Conservation (phyloP, 1,140 invertebrate species). For the Trypoxylus dichotomus region DNA sequence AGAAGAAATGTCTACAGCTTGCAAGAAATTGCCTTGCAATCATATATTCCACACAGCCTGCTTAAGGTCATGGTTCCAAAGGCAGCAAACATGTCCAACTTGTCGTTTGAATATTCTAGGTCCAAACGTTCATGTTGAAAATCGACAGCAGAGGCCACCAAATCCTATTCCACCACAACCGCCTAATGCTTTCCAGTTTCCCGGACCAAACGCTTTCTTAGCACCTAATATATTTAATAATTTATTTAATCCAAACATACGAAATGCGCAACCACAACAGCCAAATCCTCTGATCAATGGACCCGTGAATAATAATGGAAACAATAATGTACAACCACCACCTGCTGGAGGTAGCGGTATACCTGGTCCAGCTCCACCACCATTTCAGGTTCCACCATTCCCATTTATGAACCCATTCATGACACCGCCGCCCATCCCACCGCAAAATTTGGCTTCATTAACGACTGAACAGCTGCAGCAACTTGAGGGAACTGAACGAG, state of each 20-base stretch:
- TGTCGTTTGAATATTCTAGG: constrained; percentile 94
- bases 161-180: constrained; percentile 42
- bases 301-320: constrained; percentile 35
- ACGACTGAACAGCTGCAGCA: constrained; percentile 79
- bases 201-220: constrained; percentile 39
- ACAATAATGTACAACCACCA: constrained; percentile 33
- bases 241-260: constrained; percentile 39
- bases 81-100: constrained; percentile 99
- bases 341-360: not conserved
- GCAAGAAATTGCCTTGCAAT: constrained; percentile 98
- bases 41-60: constrained; percentile 99
- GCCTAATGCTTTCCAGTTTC: constrained; percentile 38
- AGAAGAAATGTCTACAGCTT: constrained; percentile 86
- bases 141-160: constrained; percentile 40
- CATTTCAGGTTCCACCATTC: constrained; percentile 59
- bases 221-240: constrained; percentile 38
- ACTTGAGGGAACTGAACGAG: constrained; percentile 87
- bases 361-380: constrained; percentile 47
- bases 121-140: constrained; percentile 49
- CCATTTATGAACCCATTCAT: constrained; percentile 59
- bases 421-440: constrained; percentile 74
- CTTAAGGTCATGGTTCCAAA: constrained; percentile 98
- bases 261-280: constrained; percentile 24
- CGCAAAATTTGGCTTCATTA: constrained; percentile 73
- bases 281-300: constrained; percentile 25